Evolutionary conservation across 2,888 invertebrate genomes (phyloP), one percentile per base, ranked within the genome.

Genomic region (Trachelus tabidus): DNA sequence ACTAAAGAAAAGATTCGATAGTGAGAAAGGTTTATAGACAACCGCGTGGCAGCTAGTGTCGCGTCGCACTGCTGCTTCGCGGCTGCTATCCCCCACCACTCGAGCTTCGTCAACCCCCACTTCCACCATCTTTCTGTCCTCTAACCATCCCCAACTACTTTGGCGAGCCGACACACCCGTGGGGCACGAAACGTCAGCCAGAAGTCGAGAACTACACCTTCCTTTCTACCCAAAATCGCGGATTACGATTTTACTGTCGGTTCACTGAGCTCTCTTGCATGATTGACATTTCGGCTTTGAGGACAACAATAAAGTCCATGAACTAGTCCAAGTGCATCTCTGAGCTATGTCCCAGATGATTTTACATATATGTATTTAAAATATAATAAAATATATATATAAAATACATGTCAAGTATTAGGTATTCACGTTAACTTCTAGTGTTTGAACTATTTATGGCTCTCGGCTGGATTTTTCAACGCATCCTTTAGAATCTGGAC

Each of bases 1-100:
- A 40, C 78, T 75, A 73, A 56, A 75, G 76, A 73, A 69, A 78
- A 80, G 79, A 75, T n/a, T 75, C 74, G 81, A 80, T 35, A 77
- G 79, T 80, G 79, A 81, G 82, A 79, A 79, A 80, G 82, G 81
- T 82, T 79, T 80, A 81, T 77, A 83, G 83, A 83, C 86, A 86
- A 90, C 90, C 90, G 90, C 89, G 89, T 90, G 89, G 85, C 81
- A 87, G 87, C 85, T 85, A 83, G 85, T 84, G 87, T 90, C 90
- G 88, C 89, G 90, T 90, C 89, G 90, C 90, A 90, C 90, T 90
- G 90, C 89, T 89, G 90, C 85, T 89, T 84, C 87, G 82, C 84
- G 77, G 69, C 76, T 75, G 76, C 81, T 83, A 82, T 79, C 80
- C 83, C 82, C 84, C 86, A n/a, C 74, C 35, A 6, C 35, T 78